These are phyloP conservation scores for Heliconius ismenius DNA, from an alignment of 2,888 invertebrate genomes.

Conservation along the genomic window DNA sequence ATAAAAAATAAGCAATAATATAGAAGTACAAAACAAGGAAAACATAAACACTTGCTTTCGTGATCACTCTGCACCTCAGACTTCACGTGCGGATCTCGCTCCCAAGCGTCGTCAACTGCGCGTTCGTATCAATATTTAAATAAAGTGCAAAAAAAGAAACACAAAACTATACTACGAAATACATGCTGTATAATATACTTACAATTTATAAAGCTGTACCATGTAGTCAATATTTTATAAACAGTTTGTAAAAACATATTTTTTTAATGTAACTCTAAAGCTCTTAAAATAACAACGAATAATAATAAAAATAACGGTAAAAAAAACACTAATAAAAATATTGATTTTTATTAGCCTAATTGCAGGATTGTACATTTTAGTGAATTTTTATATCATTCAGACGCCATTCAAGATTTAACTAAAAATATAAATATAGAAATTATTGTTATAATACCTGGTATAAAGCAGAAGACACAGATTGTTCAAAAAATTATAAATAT, in stretches of 20 bases:
- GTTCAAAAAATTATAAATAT: neutral
- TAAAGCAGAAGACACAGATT: neutral
- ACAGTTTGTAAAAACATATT: no score
- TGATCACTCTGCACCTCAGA: slow-evolving; percentile 63
- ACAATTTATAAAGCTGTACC: neutral
- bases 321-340: no score
- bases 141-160: slow-evolving; percentile 45
- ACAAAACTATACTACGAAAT: slow-evolving; percentile 38
- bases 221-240: no score
- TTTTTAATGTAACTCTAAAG: no score
- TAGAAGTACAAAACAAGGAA: slow-evolving; percentile 41
- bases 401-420: neutral
- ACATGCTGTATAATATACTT: slow-evolving; percentile 44
- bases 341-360: no score
- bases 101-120: slow-evolving; percentile 64
- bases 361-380: neutral
- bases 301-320: no score
- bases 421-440: neutral
- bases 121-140: slow-evolving; percentile 51
- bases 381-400: neutral
- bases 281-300: no score
- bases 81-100: slow-evolving; percentile 53
- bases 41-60: slow-evolving; percentile 70
- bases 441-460: neutral
- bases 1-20: slow-evolving; percentile 30